Evolutionary conservation across 2,797 vertebrate species (phyloP).

Genomic region (Trichosurus vulpecula): DNA sequence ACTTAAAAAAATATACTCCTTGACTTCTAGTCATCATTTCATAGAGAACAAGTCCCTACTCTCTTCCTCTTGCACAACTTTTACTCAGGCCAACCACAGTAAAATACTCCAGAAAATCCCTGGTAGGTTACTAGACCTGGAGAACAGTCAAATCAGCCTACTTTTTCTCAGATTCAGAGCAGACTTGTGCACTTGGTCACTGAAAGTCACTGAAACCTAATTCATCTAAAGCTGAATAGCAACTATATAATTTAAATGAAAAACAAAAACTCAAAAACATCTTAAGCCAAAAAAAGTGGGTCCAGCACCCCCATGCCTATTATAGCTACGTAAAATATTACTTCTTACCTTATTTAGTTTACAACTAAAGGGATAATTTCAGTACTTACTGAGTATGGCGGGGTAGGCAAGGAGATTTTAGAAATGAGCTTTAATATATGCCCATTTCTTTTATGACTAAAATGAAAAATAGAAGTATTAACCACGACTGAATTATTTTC

Average conservation of each 20-base stretch:
- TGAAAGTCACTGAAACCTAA: background rate
- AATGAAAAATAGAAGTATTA: conserved; percentile 94
- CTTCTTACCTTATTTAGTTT: conserved; percentile 34
- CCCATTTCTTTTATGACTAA: conserved; percentile 90
- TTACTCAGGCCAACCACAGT: conserved; percentile 22
- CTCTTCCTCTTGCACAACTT: conserved; percentile 38
- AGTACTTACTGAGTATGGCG: conserved; percentile 97
- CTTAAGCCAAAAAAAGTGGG: conserved; percentile 15
- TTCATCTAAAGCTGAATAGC: background rate
- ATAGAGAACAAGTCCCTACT: background rate
- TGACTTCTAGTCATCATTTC: background rate
- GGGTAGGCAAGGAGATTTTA: conserved; percentile 96
- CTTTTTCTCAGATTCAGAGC: conserved; percentile 45
- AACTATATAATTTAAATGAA: background rate
- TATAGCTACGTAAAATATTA: conserved; percentile 26
- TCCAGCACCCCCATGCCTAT: background rate
- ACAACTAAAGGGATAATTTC: conserved; percentile 51
- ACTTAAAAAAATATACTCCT: background rate
- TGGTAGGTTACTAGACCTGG: background rate
- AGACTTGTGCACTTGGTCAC: background rate
- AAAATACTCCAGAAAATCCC: conserved; percentile 37
- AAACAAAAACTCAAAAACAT: background rate
- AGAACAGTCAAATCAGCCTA: conserved; percentile 47
- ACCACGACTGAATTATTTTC: conserved; percentile 94
- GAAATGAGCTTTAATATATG: conserved; percentile 96